Evolutionary conservation across 2,888 invertebrate genomes (phyloP).

Genomic region (Cosmorhoe ocellata): DNA sequence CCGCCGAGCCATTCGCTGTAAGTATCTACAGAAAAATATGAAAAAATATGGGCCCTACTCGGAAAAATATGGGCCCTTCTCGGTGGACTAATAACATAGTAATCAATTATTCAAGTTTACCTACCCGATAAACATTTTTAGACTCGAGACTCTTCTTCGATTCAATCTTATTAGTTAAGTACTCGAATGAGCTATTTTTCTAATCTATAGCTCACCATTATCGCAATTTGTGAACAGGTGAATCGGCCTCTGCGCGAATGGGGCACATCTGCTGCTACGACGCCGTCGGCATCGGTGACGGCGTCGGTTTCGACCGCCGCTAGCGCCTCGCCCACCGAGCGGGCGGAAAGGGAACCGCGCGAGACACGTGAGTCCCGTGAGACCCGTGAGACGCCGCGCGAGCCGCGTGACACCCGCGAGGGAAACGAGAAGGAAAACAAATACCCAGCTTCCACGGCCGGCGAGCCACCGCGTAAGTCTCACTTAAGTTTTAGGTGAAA

Average conservation of each 20-base stretch:
- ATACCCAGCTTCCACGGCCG: slow-evolving; percentile 87
- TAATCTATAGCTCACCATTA: no score
- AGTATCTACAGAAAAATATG: slow-evolving; percentile 52
- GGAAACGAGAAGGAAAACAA: slow-evolving; percentile 82
- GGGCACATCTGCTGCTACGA: slow-evolving; percentile 35
- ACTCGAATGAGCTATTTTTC: no score
- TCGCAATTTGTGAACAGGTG: slow-evolving; percentile 53
- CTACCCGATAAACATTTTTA: no score
- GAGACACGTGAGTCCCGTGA: not conserved
- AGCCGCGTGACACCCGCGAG: slow-evolving; percentile 21
- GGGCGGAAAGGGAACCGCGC: not conserved
- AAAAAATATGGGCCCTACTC: no score
- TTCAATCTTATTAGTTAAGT: no score
- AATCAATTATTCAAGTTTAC: no score
- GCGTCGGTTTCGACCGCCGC: not conserved
- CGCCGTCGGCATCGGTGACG: not conserved
- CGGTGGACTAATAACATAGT: no score
- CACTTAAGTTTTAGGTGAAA: no score
- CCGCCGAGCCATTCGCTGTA: slow-evolving; percentile 94
- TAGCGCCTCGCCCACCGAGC: not conserved
- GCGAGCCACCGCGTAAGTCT: slow-evolving; percentile 89
- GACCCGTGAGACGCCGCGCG: slow-evolving; percentile 2
- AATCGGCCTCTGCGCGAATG: slow-evolving; percentile 74
- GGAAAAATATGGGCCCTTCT: no score
- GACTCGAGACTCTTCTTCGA: no score